Percentiles rank a stretch among this genome's conserved stretches.
These are phyloP conservation scores for Psettodes erumei DNA, from an alignment of 2,113 vertebrate species.

Conservation along the genomic window DNA sequence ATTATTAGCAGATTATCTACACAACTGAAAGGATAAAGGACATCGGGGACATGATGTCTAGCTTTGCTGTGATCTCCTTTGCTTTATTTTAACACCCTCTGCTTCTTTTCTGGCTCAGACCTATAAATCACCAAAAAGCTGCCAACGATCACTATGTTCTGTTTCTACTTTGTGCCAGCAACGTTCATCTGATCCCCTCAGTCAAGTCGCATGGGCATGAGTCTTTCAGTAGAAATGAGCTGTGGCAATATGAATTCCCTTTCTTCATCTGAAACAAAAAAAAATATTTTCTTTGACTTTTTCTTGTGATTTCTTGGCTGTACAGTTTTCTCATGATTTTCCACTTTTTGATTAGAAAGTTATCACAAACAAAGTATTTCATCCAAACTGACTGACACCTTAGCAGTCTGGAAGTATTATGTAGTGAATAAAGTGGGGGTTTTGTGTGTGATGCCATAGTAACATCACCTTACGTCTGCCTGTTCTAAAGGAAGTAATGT, in stretches of 20 bases:
- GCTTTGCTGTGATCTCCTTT: constrained; percentile 32
- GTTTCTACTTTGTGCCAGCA: constrained; percentile 3
- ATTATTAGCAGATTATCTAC: constrained; percentile 70
- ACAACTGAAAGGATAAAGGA: constrained; percentile 60
- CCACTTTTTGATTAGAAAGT: constrained; percentile 22
- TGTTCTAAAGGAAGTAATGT: not conserved
- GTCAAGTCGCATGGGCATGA: constrained; percentile 29
- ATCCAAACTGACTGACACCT: not conserved
- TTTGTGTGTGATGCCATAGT: not conserved
- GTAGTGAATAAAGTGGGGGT: not conserved
- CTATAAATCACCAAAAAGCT: constrained; percentile 34
- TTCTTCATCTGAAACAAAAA: constrained; percentile 21
- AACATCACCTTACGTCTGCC: not conserved
- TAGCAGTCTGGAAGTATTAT: not conserved
- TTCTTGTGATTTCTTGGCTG: not conserved
- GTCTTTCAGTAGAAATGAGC: constrained; percentile 28
- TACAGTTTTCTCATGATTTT: constrained; percentile 8
- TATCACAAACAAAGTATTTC: constrained; percentile 1
- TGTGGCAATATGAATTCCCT: constrained; percentile 30
- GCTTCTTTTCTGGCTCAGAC: constrained; percentile 31
- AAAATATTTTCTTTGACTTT: constrained; percentile 28
- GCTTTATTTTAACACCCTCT: constrained; percentile 3
- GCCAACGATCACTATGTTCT: constrained; percentile 36
- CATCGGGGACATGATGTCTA: constrained; percentile 54
- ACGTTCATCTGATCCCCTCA: constrained; percentile 55